A percentile compares a stretch with the other conserved stretches of the same genome.
Evolutionary conservation across 2,888 invertebrate species (phyloP).

Genomic region (Zaprionus obscuricornis): DNA sequence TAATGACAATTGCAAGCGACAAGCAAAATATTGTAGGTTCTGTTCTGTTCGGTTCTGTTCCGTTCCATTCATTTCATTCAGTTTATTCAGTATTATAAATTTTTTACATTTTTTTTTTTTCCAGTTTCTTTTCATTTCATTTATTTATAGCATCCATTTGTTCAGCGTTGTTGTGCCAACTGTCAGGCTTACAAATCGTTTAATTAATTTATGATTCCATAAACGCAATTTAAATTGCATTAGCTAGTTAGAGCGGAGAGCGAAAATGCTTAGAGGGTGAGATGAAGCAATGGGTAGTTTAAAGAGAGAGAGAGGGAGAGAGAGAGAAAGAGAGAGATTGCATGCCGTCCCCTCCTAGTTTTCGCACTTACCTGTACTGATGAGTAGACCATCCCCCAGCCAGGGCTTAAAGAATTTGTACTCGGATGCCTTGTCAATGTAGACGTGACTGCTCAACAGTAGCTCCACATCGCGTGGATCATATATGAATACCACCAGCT

Average conservation of each 20-base stretch:
- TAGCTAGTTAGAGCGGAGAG: constrained; percentile 28
- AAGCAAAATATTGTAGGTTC: too few relatives aligned
- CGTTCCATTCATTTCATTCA: too few relatives aligned
- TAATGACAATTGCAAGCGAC: too few relatives aligned
- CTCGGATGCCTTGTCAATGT: constrained; percentile 91
- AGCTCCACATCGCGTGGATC: constrained; percentile 91
- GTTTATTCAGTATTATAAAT: too few relatives aligned
- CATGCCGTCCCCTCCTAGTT: background rate
- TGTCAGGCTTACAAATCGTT: constrained; percentile 67
- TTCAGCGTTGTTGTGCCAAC: constrained; percentile 65
- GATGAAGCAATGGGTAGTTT: too few relatives aligned
- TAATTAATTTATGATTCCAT: constrained; percentile 74
- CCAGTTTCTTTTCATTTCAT: background rate
- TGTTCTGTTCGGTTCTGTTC: background rate
- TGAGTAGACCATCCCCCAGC: constrained; percentile 92
- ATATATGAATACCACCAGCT: constrained; percentile 88
- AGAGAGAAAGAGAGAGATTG: too few relatives aligned
- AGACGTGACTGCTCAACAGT: constrained; percentile 90
- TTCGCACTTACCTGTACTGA: constrained; percentile 87
- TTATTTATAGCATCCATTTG: constrained; percentile 67
- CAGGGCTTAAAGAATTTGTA: constrained; percentile 93
- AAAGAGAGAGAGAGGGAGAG: too few relatives aligned
- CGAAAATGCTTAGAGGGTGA: too few relatives aligned
- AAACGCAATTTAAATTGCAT: constrained; percentile 64
- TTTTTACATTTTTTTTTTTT: background rate